Percentiles rank a stretch among this genome's conserved stretches.
Conservation (phyloP, 2,113 vertebrate genomes). For the Saccopteryx bilineata region DNA sequence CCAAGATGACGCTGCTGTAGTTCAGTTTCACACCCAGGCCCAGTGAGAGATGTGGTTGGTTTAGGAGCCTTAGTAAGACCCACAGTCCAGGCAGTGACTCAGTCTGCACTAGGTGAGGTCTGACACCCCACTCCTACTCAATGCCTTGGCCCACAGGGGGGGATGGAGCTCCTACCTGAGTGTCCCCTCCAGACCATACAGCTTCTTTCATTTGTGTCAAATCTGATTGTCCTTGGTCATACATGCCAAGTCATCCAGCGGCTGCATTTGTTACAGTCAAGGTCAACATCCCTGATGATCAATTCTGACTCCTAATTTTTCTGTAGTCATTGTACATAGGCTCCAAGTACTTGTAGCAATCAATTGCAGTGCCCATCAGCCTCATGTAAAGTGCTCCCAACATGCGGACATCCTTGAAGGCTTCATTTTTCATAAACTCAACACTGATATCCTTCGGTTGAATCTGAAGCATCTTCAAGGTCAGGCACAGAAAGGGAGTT, state of each 20-base stretch:
- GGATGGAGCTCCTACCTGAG: background rate
- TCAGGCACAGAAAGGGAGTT: too few relatives aligned
- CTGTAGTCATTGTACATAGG: too few relatives aligned
- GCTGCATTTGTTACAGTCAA: background rate
- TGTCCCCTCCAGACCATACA: background rate
- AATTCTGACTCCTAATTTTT: too few relatives aligned
- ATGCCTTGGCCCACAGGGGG: background rate
- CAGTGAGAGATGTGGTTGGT: background rate
- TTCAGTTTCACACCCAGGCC: background rate
- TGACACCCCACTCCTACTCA: background rate
- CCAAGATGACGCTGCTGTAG: background rate
- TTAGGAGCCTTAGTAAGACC: background rate
- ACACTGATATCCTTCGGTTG: conserved; percentile 90
- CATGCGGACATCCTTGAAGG: conserved; percentile 98
- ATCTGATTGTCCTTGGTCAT: background rate
- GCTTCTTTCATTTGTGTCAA: background rate
- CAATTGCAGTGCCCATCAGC: conserved; percentile 84
- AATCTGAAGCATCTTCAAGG: too few relatives aligned
- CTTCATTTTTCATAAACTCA: conserved; percentile 98
- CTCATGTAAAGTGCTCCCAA: conserved; percentile 97
- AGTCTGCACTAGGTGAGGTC: background rate
- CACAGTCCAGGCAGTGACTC: background rate
- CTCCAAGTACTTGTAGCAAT: too few relatives aligned
- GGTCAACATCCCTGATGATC: too few relatives aligned
- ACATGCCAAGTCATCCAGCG: background rate